Conservation (phyloP, 2,888 invertebrate species). For the Flexamia atlantica region DNA sequence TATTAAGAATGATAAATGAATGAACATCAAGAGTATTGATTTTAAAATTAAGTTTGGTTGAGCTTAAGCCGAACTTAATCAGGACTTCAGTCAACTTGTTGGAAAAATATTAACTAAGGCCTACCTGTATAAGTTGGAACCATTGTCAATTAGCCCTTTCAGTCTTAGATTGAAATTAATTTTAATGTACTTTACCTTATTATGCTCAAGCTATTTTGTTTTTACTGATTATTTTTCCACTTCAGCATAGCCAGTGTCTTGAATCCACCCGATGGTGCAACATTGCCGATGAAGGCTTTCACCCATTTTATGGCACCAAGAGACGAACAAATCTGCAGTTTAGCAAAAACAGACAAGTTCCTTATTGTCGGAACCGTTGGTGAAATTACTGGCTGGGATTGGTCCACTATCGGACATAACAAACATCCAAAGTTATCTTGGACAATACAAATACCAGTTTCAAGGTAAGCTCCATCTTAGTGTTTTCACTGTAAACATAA, state of each 20-base stretch:
- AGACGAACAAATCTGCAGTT: constrained; percentile 82
- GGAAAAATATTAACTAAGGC: no score
- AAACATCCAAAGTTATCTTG: constrained; percentile 79
- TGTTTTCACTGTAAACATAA: no score
- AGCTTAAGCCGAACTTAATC: no score
- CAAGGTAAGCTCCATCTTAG: constrained; percentile 72
- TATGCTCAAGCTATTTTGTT: no score
- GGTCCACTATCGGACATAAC: constrained; percentile 82
- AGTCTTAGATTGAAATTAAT: no score
- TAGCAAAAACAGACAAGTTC: constrained; percentile 82
- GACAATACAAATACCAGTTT: constrained; percentile 83
- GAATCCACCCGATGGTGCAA: constrained; percentile 75
- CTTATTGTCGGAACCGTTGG: constrained; percentile 87
- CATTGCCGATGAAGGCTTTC: constrained; percentile 70
- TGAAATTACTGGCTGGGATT: constrained; percentile 86
- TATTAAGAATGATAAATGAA: no score
- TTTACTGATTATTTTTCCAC: background rate
- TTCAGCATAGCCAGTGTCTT: constrained; percentile 78
- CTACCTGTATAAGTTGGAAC: no score
- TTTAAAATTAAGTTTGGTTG: no score
- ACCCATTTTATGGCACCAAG: constrained; percentile 80
- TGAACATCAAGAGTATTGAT: no score
- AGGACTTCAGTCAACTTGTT: no score
- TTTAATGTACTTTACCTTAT: no score
- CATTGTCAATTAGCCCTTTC: no score